Evolutionary conservation across 2,888 invertebrate species (phyloP).

Genomic region (Apocheima hispidaria): DNA sequence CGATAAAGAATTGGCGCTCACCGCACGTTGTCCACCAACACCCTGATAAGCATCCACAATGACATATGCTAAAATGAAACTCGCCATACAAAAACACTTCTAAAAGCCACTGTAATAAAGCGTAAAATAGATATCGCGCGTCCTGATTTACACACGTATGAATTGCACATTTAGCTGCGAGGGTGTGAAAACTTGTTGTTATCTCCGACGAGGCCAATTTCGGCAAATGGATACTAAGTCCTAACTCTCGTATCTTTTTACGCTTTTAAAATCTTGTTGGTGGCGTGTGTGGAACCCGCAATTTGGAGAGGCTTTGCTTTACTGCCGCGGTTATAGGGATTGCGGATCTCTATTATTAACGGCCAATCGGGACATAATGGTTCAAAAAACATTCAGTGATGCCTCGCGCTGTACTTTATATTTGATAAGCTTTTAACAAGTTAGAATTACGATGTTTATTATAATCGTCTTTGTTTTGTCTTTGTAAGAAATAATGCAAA

Average conservation of each 20-base stretch:
- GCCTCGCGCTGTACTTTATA: not conserved
- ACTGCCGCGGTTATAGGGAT: constrained; percentile 55
- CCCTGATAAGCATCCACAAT: constrained; percentile 77
- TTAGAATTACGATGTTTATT: too few species aligned
- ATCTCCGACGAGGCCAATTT: constrained; percentile 85
- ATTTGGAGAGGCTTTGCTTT: constrained; percentile 82
- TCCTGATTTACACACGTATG: constrained; percentile 78
- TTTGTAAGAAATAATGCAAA: too few species aligned
- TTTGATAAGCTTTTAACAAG: too few species aligned
- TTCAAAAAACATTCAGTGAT: not conserved
- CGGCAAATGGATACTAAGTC: constrained; percentile 86
- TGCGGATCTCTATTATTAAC: constrained; percentile 33
- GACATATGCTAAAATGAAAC: constrained; percentile 70
- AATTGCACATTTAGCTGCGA: constrained; percentile 84
- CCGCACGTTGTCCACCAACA: constrained; percentile 71
- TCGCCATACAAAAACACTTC: constrained; percentile 40
- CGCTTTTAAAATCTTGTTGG: constrained; percentile 83
- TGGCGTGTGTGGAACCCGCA: constrained; percentile 70
- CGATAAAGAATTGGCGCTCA: constrained; percentile 64
- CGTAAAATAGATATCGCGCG: constrained; percentile 39
- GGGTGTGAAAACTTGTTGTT: constrained; percentile 86
- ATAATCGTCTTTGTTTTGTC: too few species aligned
- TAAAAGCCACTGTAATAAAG: constrained; percentile 35
- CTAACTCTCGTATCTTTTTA: constrained; percentile 83
- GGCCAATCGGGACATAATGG: constrained; percentile 24